Evolutionary conservation across 2,113 vertebrate genomes (phyloP).

Genomic region (Brachypodius melanocephalos): DNA sequence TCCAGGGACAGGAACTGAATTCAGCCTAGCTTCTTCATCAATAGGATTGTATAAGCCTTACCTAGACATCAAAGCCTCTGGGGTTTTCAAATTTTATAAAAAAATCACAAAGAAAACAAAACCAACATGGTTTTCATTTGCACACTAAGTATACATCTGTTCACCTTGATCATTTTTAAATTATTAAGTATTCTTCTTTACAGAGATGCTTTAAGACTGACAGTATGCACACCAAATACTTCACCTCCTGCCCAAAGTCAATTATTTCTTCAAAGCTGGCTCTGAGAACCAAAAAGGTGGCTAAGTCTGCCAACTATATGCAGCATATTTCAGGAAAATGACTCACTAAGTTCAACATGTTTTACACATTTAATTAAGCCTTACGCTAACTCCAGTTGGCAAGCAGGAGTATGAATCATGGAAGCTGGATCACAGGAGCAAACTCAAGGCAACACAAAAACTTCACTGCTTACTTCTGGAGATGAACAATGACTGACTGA

Average conservation of each 20-base stretch:
- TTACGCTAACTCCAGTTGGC: slow-evolving; percentile 23
- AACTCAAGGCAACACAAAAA: background rate
- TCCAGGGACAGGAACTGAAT: background rate
- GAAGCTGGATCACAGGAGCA: background rate
- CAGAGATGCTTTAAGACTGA: background rate
- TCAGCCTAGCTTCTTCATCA: background rate
- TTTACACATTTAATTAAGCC: slow-evolving; percentile 61
- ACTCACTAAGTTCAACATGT: slow-evolving; percentile 28
- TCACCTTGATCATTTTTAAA: background rate
- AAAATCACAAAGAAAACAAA: background rate
- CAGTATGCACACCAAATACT: background rate
- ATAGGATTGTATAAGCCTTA: background rate
- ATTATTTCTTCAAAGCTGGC: background rate
- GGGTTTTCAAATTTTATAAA: background rate
- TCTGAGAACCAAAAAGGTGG: background rate
- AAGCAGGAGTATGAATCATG: slow-evolving; percentile 34
- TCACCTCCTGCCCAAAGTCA: background rate
- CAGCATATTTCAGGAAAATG: slow-evolving; percentile 50
- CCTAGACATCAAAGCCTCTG: background rate
- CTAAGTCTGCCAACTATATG: background rate
- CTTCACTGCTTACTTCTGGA: background rate
- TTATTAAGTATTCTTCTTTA: background rate
- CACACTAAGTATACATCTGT: background rate
- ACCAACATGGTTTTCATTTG: background rate
- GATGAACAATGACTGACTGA: background rate